These are phyloP conservation scores for Latheticus oryzae DNA, from an alignment of 2,888 invertebrate species.

Conservation along the genomic window DNA sequence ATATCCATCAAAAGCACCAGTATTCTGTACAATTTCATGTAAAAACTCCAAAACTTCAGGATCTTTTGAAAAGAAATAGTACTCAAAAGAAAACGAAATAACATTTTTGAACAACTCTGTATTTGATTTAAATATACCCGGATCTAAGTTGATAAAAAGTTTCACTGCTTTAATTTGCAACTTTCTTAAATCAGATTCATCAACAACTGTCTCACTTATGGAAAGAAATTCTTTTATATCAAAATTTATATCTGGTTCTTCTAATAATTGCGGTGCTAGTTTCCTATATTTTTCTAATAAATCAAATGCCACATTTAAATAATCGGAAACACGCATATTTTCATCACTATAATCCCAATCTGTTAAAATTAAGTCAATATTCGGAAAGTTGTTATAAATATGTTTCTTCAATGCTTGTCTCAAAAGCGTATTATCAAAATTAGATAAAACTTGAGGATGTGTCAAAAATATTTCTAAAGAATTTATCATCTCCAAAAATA, in stretches of 20 bases:
- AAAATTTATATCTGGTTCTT: constrained; percentile 50
- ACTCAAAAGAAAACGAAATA: constrained; percentile 57
- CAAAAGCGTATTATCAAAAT: constrained; percentile 16
- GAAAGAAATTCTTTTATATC: constrained; percentile 35
- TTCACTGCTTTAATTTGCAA: constrained; percentile 65
- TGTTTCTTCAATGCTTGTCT: constrained; percentile 46
- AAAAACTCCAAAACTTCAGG: constrained; percentile 60
- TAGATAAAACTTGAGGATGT: constrained; percentile 36
- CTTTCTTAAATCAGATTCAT: constrained; percentile 9
- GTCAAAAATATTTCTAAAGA: constrained; percentile 48
- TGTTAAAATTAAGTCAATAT: constrained; percentile 55
- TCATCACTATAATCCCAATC: constrained; percentile 58
- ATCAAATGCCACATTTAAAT: constrained; percentile 66
- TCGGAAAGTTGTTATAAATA: constrained; percentile 60
- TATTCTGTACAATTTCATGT: constrained; percentile 71
- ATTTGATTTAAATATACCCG: constrained; percentile 58
- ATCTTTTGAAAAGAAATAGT: constrained; percentile 64
- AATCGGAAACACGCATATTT: constrained; percentile 48
- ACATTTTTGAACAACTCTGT: constrained; percentile 52
- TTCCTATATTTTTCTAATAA: constrained; percentile 69
- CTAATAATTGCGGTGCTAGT: constrained; percentile 69
- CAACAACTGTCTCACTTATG: constrained; percentile 11
- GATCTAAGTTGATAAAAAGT: constrained; percentile 62
- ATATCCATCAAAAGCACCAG: constrained; percentile 74
- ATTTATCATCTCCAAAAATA: constrained; percentile 53